Evolutionary conservation across 53 echinoderm and acorn worm species (phyloP), one percentile per base, ranked within the genome.

Genomic region (Antedon mediterranea): DNA sequence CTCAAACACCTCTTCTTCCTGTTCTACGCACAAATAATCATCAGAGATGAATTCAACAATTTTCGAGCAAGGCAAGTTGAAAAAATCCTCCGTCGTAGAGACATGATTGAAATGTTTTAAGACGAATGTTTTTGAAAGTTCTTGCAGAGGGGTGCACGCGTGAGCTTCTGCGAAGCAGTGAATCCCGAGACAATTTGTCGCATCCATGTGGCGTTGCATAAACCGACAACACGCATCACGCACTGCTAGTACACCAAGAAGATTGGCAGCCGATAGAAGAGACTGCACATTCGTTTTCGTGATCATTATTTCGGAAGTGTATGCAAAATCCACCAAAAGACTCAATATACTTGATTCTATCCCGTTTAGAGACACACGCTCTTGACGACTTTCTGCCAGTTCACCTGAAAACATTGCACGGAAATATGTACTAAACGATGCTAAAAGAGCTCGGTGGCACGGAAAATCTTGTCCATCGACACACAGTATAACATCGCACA

Each of bases 151-250:
- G 23, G 76, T 76, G 26, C 76, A 76, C 20, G 76, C 32, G 26
- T 76, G 76, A 23, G 76, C 76, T 26, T 76, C 76, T 28, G 76
- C 76, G 28, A 76, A 76, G 26, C 76, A 76, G 34, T 76, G 76
- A 7, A 76, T 76, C 23, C 76, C 76, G 26, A 76, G 32, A 26
- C 32, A 76, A 34, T 76, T 76, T 5, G 33, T 33, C 5, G 32
- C 76, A 33, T 76, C 76, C 76, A 76, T 76, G 76, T 76, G 76
- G 5, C 34, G 32, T 33, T 31, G 33, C 76, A 76, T 76, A 34
- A 76, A 76, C 5, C 34, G 76, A 76, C 76, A 76, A 34, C 76
- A 76, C 7, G 76, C 76, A 76, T 76, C 76, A 3, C 76, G 76
- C 5, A 76, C 76, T 26, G 76, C 33, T 9, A 76, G 76, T 0